Evolutionary conservation across 2,113 vertebrate genomes (phyloP), one percentile per base, ranked within the genome.

Genomic region (Nymphicus hollandicus): DNA sequence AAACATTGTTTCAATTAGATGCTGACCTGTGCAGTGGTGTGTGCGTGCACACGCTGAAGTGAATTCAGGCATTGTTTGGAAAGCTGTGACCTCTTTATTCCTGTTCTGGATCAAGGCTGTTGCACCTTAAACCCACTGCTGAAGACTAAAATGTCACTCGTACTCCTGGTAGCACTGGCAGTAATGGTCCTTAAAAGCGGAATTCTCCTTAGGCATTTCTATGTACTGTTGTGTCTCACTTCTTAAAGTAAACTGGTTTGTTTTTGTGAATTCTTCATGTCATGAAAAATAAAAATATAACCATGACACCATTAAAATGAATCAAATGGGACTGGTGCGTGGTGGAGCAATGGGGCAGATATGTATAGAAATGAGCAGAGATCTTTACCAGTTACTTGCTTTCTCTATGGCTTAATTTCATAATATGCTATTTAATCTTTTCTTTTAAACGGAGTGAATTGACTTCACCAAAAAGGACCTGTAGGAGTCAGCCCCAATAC

Each of bases 1-100:
- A 96, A 97, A 97, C 95, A 94, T 93, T 95, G 94, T 97, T 98
- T 96, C 94, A 97, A 86, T 97, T 96, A 97, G 97, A 91, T n/a
- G 89, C 88, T 97, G 97, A 97, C 96, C 96, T 88, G 81, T 95
- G 95, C 94, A 87, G 87, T 39, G 91, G 86, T 2, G 33, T 96
- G 90, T 94, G 91, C 4, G 7, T 86, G 91, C 92, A 79, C 88
- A 87, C 71, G 91, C 81, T 63, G 80, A 86, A 97, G 96, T 97
- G 94, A 96, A 95, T 97, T 95, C 92, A 41, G 81, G 87, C 89
- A 97, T 98, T 97, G 95, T 97, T 97, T 97, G 89, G 69, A 96
- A 76, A 97, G 92, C 93, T 94, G 84, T 97, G 96, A 97, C 96
- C 94, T 95, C 92, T 92, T 83, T 92, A 93, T 96, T 90, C 85